A percentile compares a stretch with the other conserved stretches of the same genome.
These are phyloP conservation scores for Creontiades dilutus DNA, from an alignment of 2,888 invertebrate species.

Conservation along the genomic window DNA sequence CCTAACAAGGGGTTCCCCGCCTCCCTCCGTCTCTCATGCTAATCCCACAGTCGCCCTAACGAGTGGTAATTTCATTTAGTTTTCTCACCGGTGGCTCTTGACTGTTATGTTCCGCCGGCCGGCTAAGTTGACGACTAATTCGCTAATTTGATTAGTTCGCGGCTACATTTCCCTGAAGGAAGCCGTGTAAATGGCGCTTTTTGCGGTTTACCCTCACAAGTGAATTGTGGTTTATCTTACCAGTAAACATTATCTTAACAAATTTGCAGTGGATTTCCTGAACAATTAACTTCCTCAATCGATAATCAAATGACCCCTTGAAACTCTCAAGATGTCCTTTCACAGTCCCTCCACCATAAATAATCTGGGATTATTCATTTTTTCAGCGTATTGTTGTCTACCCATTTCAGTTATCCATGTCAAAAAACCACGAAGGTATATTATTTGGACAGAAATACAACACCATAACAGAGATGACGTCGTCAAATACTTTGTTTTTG, in stretches of 20 bases:
- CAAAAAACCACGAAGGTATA: no score
- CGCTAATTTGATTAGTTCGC: conserved; percentile 10
- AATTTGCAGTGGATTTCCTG: not conserved
- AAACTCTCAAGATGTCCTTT: no score
- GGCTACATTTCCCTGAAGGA: not conserved
- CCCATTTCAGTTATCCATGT: no score
- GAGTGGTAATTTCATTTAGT: conserved; percentile 32
- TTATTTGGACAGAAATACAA: no score
- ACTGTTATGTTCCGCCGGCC: conserved; percentile 24
- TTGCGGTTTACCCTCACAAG: not conserved
- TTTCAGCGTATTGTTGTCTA: no score
- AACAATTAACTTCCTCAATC: not conserved
- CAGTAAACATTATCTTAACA: not conserved
- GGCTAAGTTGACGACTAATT: conserved; percentile 4
- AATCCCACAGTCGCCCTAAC: conserved; percentile 15
- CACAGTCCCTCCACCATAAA: no score
- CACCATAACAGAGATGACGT: no score
- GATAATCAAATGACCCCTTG: not conserved
- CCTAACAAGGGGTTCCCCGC: conserved; percentile 35
- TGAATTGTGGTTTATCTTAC: not conserved
- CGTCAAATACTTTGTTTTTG: no score
- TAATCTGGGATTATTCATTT: no score
- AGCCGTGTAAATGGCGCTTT: not conserved
- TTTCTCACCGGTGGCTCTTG: conserved; percentile 37
- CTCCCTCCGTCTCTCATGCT: not conserved